Evolutionary conservation across 2,113 vertebrate species (phyloP).

Genomic region (Gallinago media): DNA sequence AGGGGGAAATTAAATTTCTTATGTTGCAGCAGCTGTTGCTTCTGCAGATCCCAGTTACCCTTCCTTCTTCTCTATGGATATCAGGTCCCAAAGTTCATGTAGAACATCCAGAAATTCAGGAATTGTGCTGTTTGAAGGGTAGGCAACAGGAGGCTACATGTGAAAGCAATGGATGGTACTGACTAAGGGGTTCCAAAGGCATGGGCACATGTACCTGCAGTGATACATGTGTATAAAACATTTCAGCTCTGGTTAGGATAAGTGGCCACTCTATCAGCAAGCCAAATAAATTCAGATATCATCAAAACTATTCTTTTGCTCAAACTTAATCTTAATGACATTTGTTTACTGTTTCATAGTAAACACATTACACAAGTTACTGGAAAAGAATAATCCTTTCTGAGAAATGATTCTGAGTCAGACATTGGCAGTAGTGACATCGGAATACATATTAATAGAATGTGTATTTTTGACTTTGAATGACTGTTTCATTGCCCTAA

Average conservation of each 20-base stretch:
- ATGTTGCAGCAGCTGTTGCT: neutral
- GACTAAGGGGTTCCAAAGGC: neutral
- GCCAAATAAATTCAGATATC: neutral
- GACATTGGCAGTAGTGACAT: constrained; percentile 46
- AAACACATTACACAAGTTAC: constrained; percentile 33
- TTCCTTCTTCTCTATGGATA: neutral
- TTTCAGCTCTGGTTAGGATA: neutral
- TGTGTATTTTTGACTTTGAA: constrained; percentile 62
- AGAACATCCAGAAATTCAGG: neutral
- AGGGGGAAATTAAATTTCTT: neutral
- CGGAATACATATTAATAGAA: constrained; percentile 65
- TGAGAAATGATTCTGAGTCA: constrained; percentile 63
- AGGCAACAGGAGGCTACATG: neutral
- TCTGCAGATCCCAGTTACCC: neutral
- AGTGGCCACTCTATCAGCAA: neutral
- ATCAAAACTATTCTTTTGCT: neutral
- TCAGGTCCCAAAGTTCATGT: neutral
- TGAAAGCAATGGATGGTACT: neutral
- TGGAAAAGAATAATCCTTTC: constrained; percentile 65
- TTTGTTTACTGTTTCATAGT: constrained; percentile 50
- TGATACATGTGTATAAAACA: neutral
- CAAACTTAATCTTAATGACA: neutral
- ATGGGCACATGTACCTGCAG: neutral
- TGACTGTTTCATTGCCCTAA: constrained; percentile 50
- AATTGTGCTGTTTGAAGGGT: neutral